A percentile compares a stretch with the other conserved stretches of the same genome.
phyloP scores from a whole-genome alignment of 2,888 invertebrate genomes.

The Artemia sp. region DNA sequence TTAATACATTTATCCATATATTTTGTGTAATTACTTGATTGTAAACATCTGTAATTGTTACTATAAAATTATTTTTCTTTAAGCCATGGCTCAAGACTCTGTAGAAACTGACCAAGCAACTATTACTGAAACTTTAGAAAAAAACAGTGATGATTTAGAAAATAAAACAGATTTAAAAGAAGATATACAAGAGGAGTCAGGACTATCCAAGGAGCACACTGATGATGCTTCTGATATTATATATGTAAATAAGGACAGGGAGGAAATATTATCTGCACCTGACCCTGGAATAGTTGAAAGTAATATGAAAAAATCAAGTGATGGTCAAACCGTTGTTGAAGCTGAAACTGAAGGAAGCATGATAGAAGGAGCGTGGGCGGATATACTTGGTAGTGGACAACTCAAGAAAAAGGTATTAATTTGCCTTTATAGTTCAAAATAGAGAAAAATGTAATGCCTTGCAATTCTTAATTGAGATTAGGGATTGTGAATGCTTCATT shows the following conservation, averaged over 20 bases:
- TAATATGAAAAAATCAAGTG: not conserved
- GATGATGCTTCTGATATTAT: not conserved
- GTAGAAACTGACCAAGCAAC: too few species aligned
- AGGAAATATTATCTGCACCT: not conserved
- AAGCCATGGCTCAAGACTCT: too few species aligned
- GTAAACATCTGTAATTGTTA: too few species aligned
- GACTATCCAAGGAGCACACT: not conserved
- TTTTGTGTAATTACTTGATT: too few species aligned
- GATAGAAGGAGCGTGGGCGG: slow-evolving; percentile 42
- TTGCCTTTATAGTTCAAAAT: slow-evolving; percentile 13
- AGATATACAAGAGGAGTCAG: too few species aligned
- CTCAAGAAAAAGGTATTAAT: slow-evolving; percentile 40
- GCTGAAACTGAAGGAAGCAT: slow-evolving; percentile 9
- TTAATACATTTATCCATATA: too few species aligned
- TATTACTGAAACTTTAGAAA: too few species aligned
- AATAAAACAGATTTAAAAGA: too few species aligned
- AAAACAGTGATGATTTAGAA: too few species aligned
- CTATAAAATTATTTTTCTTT: too few species aligned
- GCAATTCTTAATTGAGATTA: too few species aligned
- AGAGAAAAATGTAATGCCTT: not conserved
- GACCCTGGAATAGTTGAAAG: not conserved
- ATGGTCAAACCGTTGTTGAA: not conserved
- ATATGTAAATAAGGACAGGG: not conserved
- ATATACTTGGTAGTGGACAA: slow-evolving; percentile 60
- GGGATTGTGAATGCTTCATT: not conserved